phyloP scores from a whole-genome alignment of 2,888 invertebrate species.

The Spisula subtruncata region DNA sequence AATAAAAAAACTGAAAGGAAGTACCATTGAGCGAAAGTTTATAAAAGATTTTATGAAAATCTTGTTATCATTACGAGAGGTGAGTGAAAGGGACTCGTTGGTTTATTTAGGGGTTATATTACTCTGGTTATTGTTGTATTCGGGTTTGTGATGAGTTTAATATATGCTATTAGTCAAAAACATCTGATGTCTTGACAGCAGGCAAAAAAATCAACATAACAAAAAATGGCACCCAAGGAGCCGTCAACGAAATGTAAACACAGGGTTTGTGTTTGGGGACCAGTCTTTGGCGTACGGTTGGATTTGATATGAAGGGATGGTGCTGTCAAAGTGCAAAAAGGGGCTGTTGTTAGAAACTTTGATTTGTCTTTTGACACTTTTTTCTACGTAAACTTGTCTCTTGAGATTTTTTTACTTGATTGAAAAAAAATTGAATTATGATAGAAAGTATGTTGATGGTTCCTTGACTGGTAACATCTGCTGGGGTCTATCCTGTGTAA shows the following conservation, averaged over 20 bases:
- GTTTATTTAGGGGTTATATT: not conserved
- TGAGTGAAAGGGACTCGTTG: not conserved
- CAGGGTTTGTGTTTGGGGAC: not conserved
- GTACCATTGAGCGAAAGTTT: not conserved
- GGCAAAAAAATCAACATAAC: conserved; percentile 31
- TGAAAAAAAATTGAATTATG: conserved; percentile 25
- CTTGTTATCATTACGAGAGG: not conserved
- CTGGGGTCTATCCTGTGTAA: conserved; percentile 1
- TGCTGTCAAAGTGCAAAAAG: conserved; percentile 24
- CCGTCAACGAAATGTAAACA: conserved; percentile 2
- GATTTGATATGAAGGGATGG: conserved; percentile 11
- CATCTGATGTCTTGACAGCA: conserved; percentile 13
- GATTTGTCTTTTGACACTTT: conserved; percentile 17
- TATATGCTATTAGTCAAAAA: conserved; percentile 29
- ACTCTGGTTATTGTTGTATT: not conserved
- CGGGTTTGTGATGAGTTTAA: not conserved
- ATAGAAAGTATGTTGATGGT: not conserved
- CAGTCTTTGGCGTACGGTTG: conserved; percentile 1
- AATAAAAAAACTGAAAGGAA: not conserved
- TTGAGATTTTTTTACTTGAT: conserved; percentile 12
- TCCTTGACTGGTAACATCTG: not conserved
- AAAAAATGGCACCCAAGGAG: conserved; percentile 10
- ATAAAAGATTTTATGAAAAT: not conserved
- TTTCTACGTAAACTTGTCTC: conserved; percentile 19
- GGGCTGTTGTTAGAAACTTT: conserved; percentile 8